Evolutionary conservation across 2,113 vertebrate genomes (phyloP), one percentile per base, ranked within the genome.

Genomic region (Lagenorhynchus albirostris): DNA sequence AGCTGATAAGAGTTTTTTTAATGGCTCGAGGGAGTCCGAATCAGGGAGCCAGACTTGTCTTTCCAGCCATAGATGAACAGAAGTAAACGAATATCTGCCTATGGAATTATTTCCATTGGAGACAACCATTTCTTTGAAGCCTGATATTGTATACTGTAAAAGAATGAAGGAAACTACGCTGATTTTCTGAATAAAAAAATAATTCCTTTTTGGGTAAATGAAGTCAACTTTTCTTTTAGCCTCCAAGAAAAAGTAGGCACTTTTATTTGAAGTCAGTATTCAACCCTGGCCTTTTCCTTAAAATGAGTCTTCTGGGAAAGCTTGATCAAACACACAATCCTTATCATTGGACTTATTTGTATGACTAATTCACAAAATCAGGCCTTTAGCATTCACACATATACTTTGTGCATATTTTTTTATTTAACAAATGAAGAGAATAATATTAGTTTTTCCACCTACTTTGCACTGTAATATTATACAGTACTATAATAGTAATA

Each of bases 381-480:
- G 73, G 3, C 0, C 63, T 89, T 92, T 60, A 25, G 70, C 65
- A 47, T 62, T 17, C 50, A 81, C 11, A 81, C 17, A 60, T 63
- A 60, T 36, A 55, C 20, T 79, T 55, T 73, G 26, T 25, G 13
- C 13, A 44, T 33, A 53, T 31, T 29, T 58, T 63, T 88, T 93
- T 79, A 84, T 65, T 77, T 91, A 93, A 80, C 26, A 76, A 89
- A 58, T 92, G 33, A 71, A 80, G 95, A 86, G 6, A 96, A 36
- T 47, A 94, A 68, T 95, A 71, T 50, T 91, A 70, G 7, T 80
- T 26, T 81, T 12, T 76, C 17, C 17, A 80, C 23, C n/a, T 85
- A 83, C 3, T 91, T 71, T 93, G 11, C 2, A 82, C 6, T 80
- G 2, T 9, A 89, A 83, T 68, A 82, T 83, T 71, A 60, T 41